Percentiles rank a stretch among this genome's conserved stretches.
phyloP scores from a whole-genome alignment of 53 echinoderm and acorn worm genomes.

The Hippasteria phrygiana region DNA sequence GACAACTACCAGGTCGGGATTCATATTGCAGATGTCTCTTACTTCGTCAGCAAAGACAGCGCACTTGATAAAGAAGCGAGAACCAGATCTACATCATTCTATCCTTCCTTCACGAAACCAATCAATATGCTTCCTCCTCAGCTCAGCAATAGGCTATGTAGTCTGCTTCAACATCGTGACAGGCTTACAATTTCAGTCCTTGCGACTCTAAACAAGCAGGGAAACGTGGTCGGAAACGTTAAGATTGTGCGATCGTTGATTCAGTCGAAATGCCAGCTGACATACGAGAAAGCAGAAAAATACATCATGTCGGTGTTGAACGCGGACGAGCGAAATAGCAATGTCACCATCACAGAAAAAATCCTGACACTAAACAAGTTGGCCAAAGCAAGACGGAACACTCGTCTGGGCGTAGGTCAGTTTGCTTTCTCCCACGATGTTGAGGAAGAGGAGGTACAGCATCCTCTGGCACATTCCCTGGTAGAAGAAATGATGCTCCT shows the following conservation, averaged over 20 bases:
- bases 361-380: constrained; percentile 23
- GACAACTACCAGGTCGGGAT: constrained; percentile 74
- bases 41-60: constrained; percentile 54
- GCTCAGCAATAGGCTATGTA: constrained; percentile 77
- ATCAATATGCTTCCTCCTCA: constrained; percentile 85
- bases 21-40: constrained; percentile 90
- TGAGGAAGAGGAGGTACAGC: constrained; percentile 64
- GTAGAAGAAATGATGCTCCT: constrained; percentile 90
- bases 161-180: constrained; percentile 71
- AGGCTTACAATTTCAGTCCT: constrained; percentile 74
- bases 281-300: constrained; percentile 74
- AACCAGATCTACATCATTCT: constrained; percentile 79
- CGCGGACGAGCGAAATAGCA: background rate
- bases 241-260: constrained; percentile 69
- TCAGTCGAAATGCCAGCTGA: constrained; percentile 63
- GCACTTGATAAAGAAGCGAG: constrained; percentile 70
- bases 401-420: constrained; percentile 65
- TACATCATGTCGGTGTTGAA: constrained; percentile 48
- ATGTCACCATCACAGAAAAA: constrained; percentile 6
- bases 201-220: constrained; percentile 56
- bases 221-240: constrained; percentile 25
- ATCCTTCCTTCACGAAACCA: constrained; percentile 32
- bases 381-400: constrained; percentile 39
- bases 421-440: constrained; percentile 36
- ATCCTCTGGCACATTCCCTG: constrained; percentile 73